phyloP scores from a whole-genome alignment of 2,888 invertebrate genomes.

The Dexiosoma caninum region DNA sequence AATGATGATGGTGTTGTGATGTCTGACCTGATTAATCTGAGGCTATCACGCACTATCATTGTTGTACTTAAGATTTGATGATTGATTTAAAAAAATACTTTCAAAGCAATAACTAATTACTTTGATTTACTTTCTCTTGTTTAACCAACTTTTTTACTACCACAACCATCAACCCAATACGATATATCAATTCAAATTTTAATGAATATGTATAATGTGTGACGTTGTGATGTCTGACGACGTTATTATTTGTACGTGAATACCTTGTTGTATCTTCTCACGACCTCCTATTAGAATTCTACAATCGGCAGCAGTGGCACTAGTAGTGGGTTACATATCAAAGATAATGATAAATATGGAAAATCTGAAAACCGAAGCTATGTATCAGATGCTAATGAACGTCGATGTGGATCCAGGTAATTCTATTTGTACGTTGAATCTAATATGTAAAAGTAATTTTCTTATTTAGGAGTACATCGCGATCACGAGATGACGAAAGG shows the following conservation, averaged over 20 bases:
- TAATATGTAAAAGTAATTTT: conserved; percentile 72
- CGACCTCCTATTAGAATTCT: conserved; percentile 54
- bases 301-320: conserved; percentile 38
- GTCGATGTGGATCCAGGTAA: conserved; percentile 67
- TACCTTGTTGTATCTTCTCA: conserved; percentile 48
- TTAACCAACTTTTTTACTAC: conserved; percentile 68
- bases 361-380: conserved; percentile 42
- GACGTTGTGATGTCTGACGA: conserved; percentile 54
- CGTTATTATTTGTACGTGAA: conserved; percentile 55
- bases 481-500: conserved; percentile 65
- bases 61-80: conserved; percentile 59
- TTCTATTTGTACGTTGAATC: neutral
- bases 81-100: conserved; percentile 66
- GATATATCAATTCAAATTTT: conserved; percentile 47
- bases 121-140: conserved; percentile 77
- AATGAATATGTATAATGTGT: conserved; percentile 52
- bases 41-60: conserved; percentile 53
- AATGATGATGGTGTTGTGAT: conserved; percentile 56
- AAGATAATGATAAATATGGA: conserved; percentile 33
- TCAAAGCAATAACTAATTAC: conserved; percentile 75
- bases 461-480: conserved; percentile 74
- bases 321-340: conserved; percentile 37
- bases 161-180: conserved; percentile 51
- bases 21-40: conserved; percentile 45
- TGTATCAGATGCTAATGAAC: conserved; percentile 60